Base-by-base conservation (phyloP, 2,797 vertebrate genomes). In the Pampus argenteus region DNA sequence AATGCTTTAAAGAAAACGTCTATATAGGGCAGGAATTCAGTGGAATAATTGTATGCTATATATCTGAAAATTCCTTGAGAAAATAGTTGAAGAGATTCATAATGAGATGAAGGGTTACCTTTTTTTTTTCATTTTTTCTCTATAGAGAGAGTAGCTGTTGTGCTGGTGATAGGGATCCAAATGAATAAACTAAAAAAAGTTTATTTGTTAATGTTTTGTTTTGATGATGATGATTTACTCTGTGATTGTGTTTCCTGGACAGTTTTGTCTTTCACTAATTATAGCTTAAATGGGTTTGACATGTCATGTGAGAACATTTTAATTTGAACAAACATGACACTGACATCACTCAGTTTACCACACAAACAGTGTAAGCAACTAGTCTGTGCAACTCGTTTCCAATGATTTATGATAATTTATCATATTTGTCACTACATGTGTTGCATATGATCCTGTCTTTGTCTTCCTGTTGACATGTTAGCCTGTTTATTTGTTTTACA, bases 281-380 rank as follows among this genome's bases (percentile, higher is more conserved):
- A 52, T 72, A 38, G 18, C 13, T 38, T 44, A 34, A 61, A 78
- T 69, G 10, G 9, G 29, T 55, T 71, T 66, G 31, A 52, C 18
- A 15, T 58, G 51, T 57, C 31, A 47, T 63, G 69, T 54, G 31
- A 71, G 54, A 31, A 26, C 17, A 67, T 68, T 71, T 76, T 25
- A 31, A 68, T 50, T 45, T 49, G 20, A 71, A 26, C 11, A 40
- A 28, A 23, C 34, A 15, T 4, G 61, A 29, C 48, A 29, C 48
- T 34, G 6, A 34, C 11, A 54, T 69, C 3, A 17, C 5, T 9
- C 60, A 51, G 25, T 68, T 74, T 57, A 29, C 20, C 25, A 55
- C 48, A 11, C 50, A 78, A 57, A 58, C 26, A 14, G 23, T 44
- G 49, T 8, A 3, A 9, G 9, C 8, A 26, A 26, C 23, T 28